A percentile compares a stretch with the other conserved stretches of the same genome.
phyloP scores from a whole-genome alignment of 2,797 vertebrate genomes.

The Sciurus vulgaris region DNA sequence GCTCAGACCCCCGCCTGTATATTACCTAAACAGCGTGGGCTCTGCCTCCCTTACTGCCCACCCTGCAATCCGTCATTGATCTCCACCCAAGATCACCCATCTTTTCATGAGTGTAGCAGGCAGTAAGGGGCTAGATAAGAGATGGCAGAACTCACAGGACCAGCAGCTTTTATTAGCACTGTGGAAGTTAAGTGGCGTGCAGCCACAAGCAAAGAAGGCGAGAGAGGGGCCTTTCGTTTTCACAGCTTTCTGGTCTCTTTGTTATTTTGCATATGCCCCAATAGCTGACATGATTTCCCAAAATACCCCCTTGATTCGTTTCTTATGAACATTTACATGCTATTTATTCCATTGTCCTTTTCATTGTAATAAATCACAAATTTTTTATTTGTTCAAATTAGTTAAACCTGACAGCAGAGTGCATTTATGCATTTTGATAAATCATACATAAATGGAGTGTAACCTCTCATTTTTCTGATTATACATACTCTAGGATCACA shows the following conservation, averaged over 20 bases:
- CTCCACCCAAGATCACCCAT: neutral
- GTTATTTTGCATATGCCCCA: neutral
- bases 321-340: neutral
- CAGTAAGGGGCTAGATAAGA: constrained; percentile 4
- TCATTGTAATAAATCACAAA: neutral
- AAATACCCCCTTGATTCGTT: neutral
- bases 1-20: neutral
- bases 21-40: no score
- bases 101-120: neutral
- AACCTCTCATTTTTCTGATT: no score
- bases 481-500: no score
- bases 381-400: no score
- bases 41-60: neutral
- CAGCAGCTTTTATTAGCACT: neutral
- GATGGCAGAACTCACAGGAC: neutral
- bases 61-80: neutral
- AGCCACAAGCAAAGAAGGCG: neutral
- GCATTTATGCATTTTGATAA: no score
- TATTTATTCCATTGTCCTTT: neutral
- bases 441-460: no score
- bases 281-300: neutral
- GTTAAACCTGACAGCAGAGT: no score
- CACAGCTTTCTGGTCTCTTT: neutral
- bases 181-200: neutral
- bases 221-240: neutral